Percentiles rank a stretch among this genome's conserved stretches.
phyloP scores from a whole-genome alignment of 1,140 invertebrate species.

The Steinernema feltiae region DNA sequence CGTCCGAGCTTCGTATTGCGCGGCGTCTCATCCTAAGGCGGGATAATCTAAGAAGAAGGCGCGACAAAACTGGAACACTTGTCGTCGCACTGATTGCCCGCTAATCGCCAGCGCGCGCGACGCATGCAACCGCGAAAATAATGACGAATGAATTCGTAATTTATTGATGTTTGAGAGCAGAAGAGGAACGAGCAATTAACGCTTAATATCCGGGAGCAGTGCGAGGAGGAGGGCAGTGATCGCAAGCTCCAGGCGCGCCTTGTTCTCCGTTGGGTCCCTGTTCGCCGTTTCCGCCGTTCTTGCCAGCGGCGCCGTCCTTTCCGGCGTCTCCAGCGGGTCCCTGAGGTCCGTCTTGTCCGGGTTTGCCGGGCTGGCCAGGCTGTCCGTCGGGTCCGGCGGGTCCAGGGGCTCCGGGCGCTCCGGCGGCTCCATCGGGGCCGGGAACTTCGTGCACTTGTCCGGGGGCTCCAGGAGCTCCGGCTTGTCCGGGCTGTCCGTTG shows the following conservation, averaged over 20 bases:
- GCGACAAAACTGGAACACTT: conserved; percentile 14
- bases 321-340: conserved; percentile 16
- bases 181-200: conserved; percentile 11
- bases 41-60: not conserved
- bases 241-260: conserved; percentile 12
- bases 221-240: conserved; percentile 12
- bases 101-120: conserved; percentile 4
- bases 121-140: not conserved
- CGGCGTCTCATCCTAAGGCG: not conserved
- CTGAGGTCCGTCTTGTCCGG: not conserved
- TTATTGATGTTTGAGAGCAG: not conserved
- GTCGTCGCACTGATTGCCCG: conserved; percentile 5
- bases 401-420: conserved; percentile 17
- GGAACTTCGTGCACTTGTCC: conserved; percentile 9
- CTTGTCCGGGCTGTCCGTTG: conserved; percentile 26
- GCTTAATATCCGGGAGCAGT: conserved; percentile 11
- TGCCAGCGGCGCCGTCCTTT: not conserved
- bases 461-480: conserved; percentile 20
- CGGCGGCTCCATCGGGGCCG: conserved; percentile 6
- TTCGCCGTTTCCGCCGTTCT: not conserved
- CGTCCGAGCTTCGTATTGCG: not conserved
- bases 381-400: conserved; percentile 9
- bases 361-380: not conserved
- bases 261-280: conserved; percentile 17
- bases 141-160: not conserved